These are phyloP conservation scores for Mirza zaza DNA, from an alignment of 2,113 vertebrate genomes.

Conservation along the genomic window DNA sequence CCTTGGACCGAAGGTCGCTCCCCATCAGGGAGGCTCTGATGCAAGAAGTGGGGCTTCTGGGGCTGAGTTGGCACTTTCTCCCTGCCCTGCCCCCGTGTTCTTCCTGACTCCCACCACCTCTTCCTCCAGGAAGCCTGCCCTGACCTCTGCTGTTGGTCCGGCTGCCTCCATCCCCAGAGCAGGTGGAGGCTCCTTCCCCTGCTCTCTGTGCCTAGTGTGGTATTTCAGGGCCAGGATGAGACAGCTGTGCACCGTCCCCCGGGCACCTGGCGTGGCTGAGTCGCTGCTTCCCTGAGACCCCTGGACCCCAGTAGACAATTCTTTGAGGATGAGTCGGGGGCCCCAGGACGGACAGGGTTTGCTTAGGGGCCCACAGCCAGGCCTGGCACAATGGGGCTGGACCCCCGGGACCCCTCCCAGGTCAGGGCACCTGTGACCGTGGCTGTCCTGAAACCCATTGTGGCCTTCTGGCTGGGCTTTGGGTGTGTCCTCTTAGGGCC, in stretches of 20 bases:
- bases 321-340: not conserved
- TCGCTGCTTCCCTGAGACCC: not conserved
- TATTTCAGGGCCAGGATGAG: too few relatives aligned
- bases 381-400: not conserved
- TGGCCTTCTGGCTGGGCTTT: not conserved
- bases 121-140: not conserved
- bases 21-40: not conserved
- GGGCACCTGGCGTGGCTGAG: accelerated
- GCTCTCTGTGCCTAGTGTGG: accelerated
- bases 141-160: not conserved
- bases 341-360: accelerated
- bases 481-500: not conserved
- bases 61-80: not conserved
- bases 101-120: not conserved
- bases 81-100: too few relatives aligned
- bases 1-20: not conserved
- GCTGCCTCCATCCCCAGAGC: not conserved
- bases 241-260: accelerated
- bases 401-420: accelerated
- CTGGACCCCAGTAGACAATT: not conserved
- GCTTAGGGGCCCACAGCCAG: too few relatives aligned
- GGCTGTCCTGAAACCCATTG: not conserved
- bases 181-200: too few relatives aligned
- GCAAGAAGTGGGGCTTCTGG: not conserved
- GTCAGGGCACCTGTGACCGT: accelerated